Conservation (phyloP, 2,797 vertebrate species). For the Australoheros facetus region DNA sequence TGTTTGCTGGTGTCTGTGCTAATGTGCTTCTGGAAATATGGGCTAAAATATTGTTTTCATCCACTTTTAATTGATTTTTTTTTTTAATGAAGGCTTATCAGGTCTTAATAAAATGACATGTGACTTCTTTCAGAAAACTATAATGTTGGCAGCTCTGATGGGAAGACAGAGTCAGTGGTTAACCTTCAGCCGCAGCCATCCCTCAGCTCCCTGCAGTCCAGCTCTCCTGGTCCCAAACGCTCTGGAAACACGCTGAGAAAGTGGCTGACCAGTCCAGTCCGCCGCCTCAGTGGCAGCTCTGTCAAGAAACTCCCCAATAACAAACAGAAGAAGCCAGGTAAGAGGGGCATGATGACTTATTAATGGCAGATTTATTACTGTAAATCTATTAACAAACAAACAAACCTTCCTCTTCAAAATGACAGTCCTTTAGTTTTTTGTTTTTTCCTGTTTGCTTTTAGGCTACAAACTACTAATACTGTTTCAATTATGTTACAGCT, state of each 20-base stretch:
- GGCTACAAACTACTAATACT: background rate
- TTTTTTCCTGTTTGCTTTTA: background rate
- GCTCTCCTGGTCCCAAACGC: conserved; percentile 93
- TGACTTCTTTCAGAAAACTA: conserved; percentile 83
- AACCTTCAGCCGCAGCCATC: conserved; percentile 92
- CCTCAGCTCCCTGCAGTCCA: conserved; percentile 90
- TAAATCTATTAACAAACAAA: too few species aligned
- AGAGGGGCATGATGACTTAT: background rate
- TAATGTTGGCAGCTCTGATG: conserved; percentile 84
- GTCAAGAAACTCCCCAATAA: conserved; percentile 87
- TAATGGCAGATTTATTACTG: too few species aligned
- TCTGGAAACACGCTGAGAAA: conserved; percentile 94
- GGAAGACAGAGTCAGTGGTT: conserved; percentile 92
- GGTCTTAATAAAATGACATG: background rate
- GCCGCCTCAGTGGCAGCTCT: conserved; percentile 90
- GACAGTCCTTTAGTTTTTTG: background rate
- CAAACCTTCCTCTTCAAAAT: background rate
- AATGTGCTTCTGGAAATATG: too few species aligned
- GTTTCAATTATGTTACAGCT: background rate
- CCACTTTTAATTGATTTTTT: too few species aligned
- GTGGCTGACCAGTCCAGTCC: conserved; percentile 94
- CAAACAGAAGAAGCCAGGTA: conserved; percentile 81
- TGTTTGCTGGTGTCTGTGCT: too few species aligned
- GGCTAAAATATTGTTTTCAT: too few species aligned
- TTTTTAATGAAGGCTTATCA: background rate